Conservation (phyloP, 92 coral and sea anemone genomes). For the Zoanthus gigantus region DNA sequence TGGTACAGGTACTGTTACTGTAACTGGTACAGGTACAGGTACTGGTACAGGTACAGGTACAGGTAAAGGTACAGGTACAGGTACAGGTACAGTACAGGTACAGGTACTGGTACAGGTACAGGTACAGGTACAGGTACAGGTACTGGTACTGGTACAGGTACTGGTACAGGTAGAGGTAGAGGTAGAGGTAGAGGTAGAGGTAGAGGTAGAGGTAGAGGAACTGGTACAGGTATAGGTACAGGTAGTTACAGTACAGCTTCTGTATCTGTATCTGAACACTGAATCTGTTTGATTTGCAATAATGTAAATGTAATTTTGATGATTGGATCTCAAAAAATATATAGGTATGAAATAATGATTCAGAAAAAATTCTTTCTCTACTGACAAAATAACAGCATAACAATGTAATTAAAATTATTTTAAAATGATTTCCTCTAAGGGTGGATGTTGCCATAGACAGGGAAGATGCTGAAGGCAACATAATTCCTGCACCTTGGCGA, state of each 20-base stretch:
- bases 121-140: too few species aligned
- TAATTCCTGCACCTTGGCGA: constrained; percentile 59
- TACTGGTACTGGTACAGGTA: too few species aligned
- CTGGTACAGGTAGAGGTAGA: too few species aligned
- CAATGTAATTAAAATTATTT: neutral
- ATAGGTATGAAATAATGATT: constrained; percentile 3
- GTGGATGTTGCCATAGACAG: constrained; percentile 30
- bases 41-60: too few species aligned
- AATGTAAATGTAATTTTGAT: constrained; percentile 10
- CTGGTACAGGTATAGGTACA: neutral
- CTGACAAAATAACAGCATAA: neutral
- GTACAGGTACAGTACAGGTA: too few species aligned
- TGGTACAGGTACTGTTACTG: too few species aligned
- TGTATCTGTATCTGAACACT: neutral
- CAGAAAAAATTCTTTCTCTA: constrained; percentile 15
- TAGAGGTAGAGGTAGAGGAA: too few species aligned
- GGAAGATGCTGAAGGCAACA: constrained; percentile 35
- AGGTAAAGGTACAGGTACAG: too few species aligned
- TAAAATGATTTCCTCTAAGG: neutral
- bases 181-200: too few species aligned
- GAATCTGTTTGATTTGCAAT: neutral
- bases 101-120: too few species aligned
- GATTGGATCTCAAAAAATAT: constrained; percentile 8
- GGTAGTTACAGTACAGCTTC: neutral
- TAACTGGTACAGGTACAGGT: too few species aligned